Percentiles rank a stretch among this genome's conserved stretches.
Conservation (phyloP, 2,888 invertebrate species). For the Eupithecia subumbrata region DNA sequence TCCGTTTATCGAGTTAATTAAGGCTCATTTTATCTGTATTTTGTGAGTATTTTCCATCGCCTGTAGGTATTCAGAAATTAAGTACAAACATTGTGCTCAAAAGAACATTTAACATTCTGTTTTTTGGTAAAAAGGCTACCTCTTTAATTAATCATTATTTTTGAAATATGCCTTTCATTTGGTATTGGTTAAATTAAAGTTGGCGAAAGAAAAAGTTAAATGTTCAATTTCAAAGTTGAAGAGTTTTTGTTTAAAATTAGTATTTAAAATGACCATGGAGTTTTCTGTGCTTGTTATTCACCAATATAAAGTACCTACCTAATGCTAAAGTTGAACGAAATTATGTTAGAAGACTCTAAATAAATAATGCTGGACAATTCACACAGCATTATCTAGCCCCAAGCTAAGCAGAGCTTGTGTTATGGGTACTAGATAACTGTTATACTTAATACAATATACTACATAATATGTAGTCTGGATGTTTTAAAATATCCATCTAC, state of each 20-base stretch:
- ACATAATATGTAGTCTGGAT: too few species aligned
- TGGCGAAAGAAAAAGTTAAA: not conserved
- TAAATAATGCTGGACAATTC: too few species aligned
- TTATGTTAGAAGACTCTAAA: not conserved
- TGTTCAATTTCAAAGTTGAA: too few species aligned
- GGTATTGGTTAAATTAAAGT: not conserved
- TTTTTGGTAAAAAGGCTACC: not conserved
- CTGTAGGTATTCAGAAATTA: not conserved
- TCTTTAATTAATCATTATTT: not conserved
- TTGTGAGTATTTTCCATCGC: slow-evolving; percentile 5
- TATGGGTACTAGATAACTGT: too few species aligned
- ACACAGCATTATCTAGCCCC: too few species aligned
- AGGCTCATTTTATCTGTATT: slow-evolving; percentile 21
- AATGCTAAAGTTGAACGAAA: not conserved
- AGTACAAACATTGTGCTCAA: not conserved
- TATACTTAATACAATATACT: too few species aligned
- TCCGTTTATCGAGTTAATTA: slow-evolving; percentile 26
- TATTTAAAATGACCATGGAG: not conserved
- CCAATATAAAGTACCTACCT: too few species aligned
- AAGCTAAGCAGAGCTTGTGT: too few species aligned
- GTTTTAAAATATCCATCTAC: too few species aligned
- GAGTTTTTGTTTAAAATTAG: too few species aligned
- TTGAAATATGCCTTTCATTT: not conserved
- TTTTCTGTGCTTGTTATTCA: not conserved
- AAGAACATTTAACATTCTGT: not conserved